Percentiles rank a stretch among this genome's conserved stretches.
These are phyloP conservation scores for Pecten maximus DNA, from an alignment of 2,888 invertebrate species.

Conservation along the genomic window DNA sequence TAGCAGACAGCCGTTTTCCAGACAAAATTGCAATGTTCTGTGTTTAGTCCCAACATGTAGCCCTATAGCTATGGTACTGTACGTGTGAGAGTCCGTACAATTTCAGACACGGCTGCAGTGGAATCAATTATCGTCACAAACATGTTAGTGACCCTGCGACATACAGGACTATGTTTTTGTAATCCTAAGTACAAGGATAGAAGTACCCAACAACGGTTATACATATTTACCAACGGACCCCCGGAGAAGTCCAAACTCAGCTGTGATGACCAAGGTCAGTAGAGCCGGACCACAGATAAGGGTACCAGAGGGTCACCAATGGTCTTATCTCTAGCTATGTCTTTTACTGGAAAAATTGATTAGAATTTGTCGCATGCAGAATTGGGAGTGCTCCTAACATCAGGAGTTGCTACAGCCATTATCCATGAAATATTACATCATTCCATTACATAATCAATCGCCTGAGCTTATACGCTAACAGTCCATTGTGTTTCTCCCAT, in stretches of 20 bases:
- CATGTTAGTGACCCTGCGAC: constrained; percentile 4
- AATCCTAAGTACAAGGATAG: neutral
- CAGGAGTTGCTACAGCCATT: neutral
- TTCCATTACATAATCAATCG: constrained; percentile 20
- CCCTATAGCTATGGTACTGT: constrained; percentile 17
- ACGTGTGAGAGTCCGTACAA: constrained; percentile 20
- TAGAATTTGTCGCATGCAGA: constrained; percentile 30
- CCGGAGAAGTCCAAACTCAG: neutral
- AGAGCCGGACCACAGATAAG: neutral
- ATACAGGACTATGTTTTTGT: constrained; percentile 16
- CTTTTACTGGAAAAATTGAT: constrained; percentile 7
- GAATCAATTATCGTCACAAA: constrained; percentile 32
- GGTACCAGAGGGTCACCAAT: neutral
- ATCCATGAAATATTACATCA: constrained; percentile 11
- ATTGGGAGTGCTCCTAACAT: neutral
- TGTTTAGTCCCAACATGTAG: neutral
- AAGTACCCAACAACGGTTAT: neutral
- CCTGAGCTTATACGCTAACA: neutral
- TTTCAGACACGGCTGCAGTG: constrained; percentile 8
- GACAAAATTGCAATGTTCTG: constrained; percentile 11
- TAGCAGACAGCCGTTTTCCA: constrained; percentile 11
- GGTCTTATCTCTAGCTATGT: neutral
- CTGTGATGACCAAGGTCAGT: neutral
- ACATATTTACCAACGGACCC: neutral
- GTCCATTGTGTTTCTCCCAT: neutral